Conservation (phyloP, 2,113 vertebrate species). For the Aldabrachelys gigantea region DNA sequence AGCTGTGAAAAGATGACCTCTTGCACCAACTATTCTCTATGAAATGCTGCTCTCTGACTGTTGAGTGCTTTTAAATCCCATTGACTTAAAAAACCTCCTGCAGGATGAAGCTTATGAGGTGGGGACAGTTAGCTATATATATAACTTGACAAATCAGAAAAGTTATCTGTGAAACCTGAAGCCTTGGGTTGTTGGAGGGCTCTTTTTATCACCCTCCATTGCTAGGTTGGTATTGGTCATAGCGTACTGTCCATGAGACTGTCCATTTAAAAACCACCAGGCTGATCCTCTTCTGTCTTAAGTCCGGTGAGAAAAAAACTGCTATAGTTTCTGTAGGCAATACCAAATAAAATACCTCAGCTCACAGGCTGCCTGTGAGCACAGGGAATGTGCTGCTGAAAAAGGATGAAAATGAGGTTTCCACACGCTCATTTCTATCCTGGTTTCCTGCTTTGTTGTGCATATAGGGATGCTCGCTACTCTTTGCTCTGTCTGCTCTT, state of each 20-base stretch:
- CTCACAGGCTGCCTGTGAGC: slow-evolving; percentile 10
- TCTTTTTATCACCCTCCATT: not conserved
- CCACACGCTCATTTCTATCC: not conserved
- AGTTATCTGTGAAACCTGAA: not conserved
- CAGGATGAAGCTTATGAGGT: not conserved
- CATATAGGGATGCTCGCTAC: not conserved
- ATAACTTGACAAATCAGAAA: not conserved
- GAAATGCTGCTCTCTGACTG: not conserved
- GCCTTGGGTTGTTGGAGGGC: not conserved
- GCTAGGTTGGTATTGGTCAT: not conserved
- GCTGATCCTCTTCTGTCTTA: not conserved
- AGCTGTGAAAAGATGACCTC: not conserved
- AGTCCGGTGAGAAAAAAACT: not conserved
- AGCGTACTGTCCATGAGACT: not conserved
- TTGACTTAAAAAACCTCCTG: not conserved
- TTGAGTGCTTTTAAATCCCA: not conserved
- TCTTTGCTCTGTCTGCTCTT: slow-evolving; percentile 54
- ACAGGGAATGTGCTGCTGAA: slow-evolving; percentile 10
- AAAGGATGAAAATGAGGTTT: slow-evolving; percentile 41
- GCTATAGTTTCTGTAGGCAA: not conserved
- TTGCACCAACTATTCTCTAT: not conserved
- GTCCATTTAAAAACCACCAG: not conserved
- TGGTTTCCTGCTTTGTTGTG: slow-evolving; percentile 41
- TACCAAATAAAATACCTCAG: slow-evolving; percentile 7
- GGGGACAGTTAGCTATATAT: not conserved